Percentiles rank a stretch among this genome's conserved stretches.
Evolutionary conservation across 1,140 invertebrate species (phyloP).

Genomic region (Aethina tumida): DNA sequence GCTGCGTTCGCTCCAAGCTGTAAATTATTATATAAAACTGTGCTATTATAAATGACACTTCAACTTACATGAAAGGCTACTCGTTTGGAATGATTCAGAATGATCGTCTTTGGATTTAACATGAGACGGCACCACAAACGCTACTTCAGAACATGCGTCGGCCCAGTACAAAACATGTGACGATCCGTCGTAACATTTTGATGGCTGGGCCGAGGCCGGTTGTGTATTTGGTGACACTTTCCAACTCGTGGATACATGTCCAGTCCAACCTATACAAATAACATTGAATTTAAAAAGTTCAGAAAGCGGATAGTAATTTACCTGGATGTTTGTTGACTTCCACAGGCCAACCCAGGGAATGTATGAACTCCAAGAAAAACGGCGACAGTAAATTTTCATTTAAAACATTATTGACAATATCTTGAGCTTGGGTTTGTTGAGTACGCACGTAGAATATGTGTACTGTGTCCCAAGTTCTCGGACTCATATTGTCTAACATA

Average conservation of each 20-base stretch:
- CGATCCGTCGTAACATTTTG: conserved; percentile 35
- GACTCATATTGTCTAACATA: conserved; percentile 71
- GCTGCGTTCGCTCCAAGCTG: conserved; percentile 50
- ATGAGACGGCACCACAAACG: conserved; percentile 81
- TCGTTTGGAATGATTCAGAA: conserved; percentile 24
- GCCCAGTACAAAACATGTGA: conserved; percentile 84
- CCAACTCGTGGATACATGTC: conserved; percentile 75
- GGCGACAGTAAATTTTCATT: conserved; percentile 48
- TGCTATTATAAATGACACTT: conserved; percentile 2
- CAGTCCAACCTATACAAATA: conserved; percentile 67
- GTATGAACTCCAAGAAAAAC: conserved; percentile 70
- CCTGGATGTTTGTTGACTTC: conserved; percentile 71
- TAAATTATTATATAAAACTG: background rate
- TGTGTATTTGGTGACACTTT: conserved; percentile 21
- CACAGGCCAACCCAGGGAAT: conserved; percentile 79
- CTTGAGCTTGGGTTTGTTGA: conserved; percentile 62
- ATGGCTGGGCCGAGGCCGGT: background rate
- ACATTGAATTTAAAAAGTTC: no score
- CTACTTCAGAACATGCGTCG: conserved; percentile 89
- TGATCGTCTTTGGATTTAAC: conserved; percentile 18
- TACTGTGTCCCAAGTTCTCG: conserved; percentile 82
- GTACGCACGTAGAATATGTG: conserved; percentile 91
- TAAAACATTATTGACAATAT: conserved; percentile 69
- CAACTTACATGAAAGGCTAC: conserved; percentile 28
- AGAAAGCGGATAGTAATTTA: no score